A percentile compares a stretch with the other conserved stretches of the same genome.
Conservation (phyloP, 2,113 vertebrate genomes). For the Pollimyrus isidori region DNA sequence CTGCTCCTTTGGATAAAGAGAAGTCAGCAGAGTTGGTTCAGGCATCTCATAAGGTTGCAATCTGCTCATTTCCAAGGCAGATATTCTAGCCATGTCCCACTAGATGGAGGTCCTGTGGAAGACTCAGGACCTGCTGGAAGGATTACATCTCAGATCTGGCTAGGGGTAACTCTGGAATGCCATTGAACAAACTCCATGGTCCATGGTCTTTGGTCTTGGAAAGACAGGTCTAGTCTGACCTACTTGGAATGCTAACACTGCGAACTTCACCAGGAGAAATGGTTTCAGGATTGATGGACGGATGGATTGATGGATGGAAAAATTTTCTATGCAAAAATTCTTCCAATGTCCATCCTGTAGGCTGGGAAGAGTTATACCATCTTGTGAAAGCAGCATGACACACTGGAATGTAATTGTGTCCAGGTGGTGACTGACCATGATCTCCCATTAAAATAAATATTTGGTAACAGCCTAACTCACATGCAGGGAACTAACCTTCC, state of each 20-base stretch:
- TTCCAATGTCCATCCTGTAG: background rate
- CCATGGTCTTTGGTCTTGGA: background rate
- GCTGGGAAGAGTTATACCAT: background rate
- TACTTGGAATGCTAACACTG: background rate
- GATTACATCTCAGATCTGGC: background rate
- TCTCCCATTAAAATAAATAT: conserved; percentile 3
- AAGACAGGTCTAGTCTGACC: background rate
- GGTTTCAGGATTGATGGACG: background rate
- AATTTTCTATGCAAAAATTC: background rate
- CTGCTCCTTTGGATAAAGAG: background rate
- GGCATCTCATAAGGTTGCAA: background rate
- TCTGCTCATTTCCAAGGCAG: background rate
- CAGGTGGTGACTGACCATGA: background rate
- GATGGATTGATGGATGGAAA: background rate
- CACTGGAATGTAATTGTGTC: background rate
- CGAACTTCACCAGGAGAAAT: background rate
- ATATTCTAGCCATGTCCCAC: background rate
- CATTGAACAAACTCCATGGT: background rate
- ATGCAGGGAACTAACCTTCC: background rate
- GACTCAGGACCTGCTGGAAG: background rate
- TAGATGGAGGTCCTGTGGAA: background rate
- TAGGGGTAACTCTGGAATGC: background rate
- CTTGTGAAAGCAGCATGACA: background rate
- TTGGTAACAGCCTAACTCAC: background rate
- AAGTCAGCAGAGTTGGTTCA: background rate